Conservation (phyloP, 1,140 invertebrate genomes). For the Colletes latitarsis region DNA sequence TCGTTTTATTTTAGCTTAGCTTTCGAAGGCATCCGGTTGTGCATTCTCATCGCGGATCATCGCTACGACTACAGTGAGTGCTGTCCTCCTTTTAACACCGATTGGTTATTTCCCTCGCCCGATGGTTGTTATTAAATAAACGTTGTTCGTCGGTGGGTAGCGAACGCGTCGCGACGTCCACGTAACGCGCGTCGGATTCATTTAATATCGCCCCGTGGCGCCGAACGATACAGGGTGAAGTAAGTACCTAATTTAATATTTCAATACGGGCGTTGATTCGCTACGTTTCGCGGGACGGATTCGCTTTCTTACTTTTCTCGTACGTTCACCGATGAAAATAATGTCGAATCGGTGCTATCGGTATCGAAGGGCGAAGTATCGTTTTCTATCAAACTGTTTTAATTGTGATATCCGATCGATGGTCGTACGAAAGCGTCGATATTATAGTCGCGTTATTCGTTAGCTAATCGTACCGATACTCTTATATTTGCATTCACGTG, state of each 20-base stretch:
- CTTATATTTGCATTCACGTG: no score
- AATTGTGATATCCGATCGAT: no score
- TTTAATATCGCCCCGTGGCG: neutral
- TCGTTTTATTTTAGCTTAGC: constrained; percentile 80
- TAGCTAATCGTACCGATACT: no score
- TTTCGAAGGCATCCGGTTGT: constrained; percentile 79
- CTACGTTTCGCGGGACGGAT: no score
- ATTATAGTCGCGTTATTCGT: no score
- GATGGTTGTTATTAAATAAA: constrained; percentile 23
- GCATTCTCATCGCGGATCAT: constrained; percentile 73
- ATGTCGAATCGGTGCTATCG: no score
- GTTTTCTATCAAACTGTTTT: no score
- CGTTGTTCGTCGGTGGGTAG: constrained; percentile 4
- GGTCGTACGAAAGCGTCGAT: no score
- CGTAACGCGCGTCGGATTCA: neutral
- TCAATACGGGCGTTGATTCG: neutral
- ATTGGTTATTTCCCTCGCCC: constrained; percentile 14
- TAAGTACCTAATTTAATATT: neutral
- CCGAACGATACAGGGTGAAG: constrained; percentile 12
- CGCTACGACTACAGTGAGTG: constrained; percentile 72
- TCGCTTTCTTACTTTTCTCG: no score
- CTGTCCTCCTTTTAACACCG: constrained; percentile 51
- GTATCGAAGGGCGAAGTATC: no score
- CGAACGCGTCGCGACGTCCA: neutral
- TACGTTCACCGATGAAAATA: neutral